Percentiles rank a stretch among this genome's conserved stretches.
Conservation (phyloP, 2,113 vertebrate species). For the Coturnix japonica region DNA sequence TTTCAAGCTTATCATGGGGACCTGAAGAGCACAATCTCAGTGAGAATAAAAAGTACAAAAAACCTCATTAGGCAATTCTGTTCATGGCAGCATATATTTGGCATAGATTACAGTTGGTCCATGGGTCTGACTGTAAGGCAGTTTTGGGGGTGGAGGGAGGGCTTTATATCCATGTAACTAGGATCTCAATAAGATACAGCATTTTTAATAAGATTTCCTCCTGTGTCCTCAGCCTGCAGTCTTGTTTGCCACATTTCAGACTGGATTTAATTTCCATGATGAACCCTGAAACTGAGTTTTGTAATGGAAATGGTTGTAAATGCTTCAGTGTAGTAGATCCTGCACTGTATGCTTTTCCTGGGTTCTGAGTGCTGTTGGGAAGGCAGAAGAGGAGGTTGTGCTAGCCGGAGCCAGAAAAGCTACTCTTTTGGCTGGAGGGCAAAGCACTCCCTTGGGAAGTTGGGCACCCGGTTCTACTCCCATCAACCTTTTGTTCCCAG, state of each 20-base stretch:
- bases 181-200: not conserved
- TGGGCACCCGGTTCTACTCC: slow-evolving; percentile 51
- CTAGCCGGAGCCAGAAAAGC: slow-evolving; percentile 54
- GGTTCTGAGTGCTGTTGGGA: not conserved
- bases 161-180: slow-evolving; percentile 5
- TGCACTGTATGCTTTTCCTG: not conserved
- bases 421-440: slow-evolving; percentile 51
- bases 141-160: not conserved
- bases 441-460: slow-evolving; percentile 58
- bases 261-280: slow-evolving; percentile 39
- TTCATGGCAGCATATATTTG: not conserved
- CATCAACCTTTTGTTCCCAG: slow-evolving; percentile 59
- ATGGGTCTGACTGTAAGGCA: not conserved
- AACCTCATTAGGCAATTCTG: not conserved
- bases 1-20: not conserved
- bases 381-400: not conserved
- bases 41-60: not conserved
- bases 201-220: slow-evolving; percentile 53
- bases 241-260: slow-evolving; percentile 36
- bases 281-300: not conserved
- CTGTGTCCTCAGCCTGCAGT: not conserved
- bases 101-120: not conserved
- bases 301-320: not conserved
- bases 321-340: not conserved
- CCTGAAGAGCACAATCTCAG: not conserved